Conservation (phyloP, 1,140 invertebrate genomes). For the Choristoneura fumiferana region DNA sequence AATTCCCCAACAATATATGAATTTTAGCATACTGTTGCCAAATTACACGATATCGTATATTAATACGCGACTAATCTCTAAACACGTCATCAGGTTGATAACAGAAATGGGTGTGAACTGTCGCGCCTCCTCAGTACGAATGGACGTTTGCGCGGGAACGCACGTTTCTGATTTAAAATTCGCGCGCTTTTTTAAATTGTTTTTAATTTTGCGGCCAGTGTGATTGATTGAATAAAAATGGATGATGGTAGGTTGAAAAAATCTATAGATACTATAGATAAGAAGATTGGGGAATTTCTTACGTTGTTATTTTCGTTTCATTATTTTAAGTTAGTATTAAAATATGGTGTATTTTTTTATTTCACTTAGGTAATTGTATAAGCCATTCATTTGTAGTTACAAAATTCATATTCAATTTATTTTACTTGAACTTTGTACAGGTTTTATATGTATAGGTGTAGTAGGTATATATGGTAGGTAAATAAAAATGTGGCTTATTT, state of each 20-base stretch:
- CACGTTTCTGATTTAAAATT: slow-evolving; percentile 1
- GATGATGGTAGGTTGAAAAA: background rate
- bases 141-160: slow-evolving; percentile 1
- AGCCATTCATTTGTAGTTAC: too few relatives aligned
- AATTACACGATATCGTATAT: background rate
- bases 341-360: slow-evolving; percentile 23
- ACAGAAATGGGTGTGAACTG: background rate
- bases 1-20: background rate
- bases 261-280: too few relatives aligned
- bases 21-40: background rate
- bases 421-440: too few relatives aligned
- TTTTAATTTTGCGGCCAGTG: slow-evolving; percentile 3
- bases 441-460: too few relatives aligned
- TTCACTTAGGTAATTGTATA: too few relatives aligned
- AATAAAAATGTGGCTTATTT: too few relatives aligned
- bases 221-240: background rate
- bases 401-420: too few relatives aligned
- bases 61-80: slow-evolving; percentile 4
- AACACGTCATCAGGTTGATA: slow-evolving; percentile 8
- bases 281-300: slow-evolving; percentile 23
- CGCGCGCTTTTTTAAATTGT: background rate
- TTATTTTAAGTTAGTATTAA: slow-evolving; percentile 19
- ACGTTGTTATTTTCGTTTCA: slow-evolving; percentile 22
- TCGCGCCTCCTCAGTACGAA: slow-evolving; percentile 9
- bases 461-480: too few relatives aligned